These are phyloP conservation scores for Antitype chi DNA, from an alignment of 2,888 invertebrate species.

Conservation along the genomic window DNA sequence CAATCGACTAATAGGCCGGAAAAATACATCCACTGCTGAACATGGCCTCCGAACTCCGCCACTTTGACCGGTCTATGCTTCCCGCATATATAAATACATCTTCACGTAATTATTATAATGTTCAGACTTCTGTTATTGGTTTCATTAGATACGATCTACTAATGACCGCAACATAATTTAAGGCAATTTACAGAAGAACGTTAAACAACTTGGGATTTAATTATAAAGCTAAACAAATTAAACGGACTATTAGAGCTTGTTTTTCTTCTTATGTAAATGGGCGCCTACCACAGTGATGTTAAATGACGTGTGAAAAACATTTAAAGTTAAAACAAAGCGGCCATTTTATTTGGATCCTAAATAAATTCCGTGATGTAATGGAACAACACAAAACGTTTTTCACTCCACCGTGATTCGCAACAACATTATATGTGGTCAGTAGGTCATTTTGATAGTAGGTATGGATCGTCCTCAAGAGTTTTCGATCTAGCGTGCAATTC, in stretches of 20 bases:
- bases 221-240: conserved; percentile 3
- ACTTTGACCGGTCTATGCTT: too few relatives aligned
- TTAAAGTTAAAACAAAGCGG: background rate
- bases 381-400: background rate
- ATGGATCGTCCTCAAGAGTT: background rate
- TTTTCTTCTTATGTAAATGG: background rate
- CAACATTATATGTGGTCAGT: background rate
- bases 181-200: background rate
- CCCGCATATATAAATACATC: too few relatives aligned
- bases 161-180: background rate
- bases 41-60: too few relatives aligned
- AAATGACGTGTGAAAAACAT: background rate
- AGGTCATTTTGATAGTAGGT: background rate
- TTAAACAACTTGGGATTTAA: background rate
- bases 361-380: background rate
- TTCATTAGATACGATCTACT: background rate
- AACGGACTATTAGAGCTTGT: background rate
- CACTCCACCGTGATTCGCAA: background rate
- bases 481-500: background rate
- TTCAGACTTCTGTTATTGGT: background rate
- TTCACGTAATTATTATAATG: background rate
- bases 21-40: too few relatives aligned
- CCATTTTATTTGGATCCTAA: background rate
- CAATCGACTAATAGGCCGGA: too few relatives aligned
- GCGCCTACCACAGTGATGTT: background rate